Conservation (phyloP, 1,140 invertebrate species). For the Metaphire vulgaris region DNA sequence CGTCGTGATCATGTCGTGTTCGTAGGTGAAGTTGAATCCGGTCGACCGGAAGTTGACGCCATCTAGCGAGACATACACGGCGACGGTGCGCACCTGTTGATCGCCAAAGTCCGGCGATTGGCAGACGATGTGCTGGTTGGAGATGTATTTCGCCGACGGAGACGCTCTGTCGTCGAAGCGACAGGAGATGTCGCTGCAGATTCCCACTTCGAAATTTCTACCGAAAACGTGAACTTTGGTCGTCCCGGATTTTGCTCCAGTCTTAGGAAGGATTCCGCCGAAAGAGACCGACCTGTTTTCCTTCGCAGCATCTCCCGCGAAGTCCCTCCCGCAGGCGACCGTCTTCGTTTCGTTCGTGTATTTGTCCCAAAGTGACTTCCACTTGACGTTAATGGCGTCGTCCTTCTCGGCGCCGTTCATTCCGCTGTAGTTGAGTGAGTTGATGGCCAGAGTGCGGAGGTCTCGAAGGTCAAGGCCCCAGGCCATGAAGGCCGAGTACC, state of each 20-base stretch:
- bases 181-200: constrained; percentile 33
- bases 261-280: constrained; percentile 29
- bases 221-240: constrained; percentile 33
- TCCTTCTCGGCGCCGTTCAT: constrained; percentile 31
- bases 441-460: constrained; percentile 34
- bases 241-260: constrained; percentile 7
- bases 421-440: constrained; percentile 36
- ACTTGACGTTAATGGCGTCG: constrained; percentile 33
- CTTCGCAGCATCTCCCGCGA: neutral
- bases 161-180: constrained; percentile 24
- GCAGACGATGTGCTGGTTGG: constrained; percentile 27
- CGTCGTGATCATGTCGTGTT: neutral
- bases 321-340: constrained; percentile 31
- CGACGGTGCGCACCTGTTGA: neutral
- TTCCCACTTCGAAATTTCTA: constrained; percentile 30
- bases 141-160: constrained; percentile 26
- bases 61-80: constrained; percentile 1
- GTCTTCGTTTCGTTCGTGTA: constrained; percentile 32
- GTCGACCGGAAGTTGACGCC: neutral
- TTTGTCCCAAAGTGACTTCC: constrained; percentile 30
- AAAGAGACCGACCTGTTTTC: neutral
- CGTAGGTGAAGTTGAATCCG: constrained; percentile 9
- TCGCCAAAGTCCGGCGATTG: neutral
- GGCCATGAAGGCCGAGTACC: constrained; percentile 38
- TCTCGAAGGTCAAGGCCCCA: constrained; percentile 37